phyloP scores from a whole-genome alignment of 1,140 invertebrate species.

The Panagrolaimus sp. region DNA sequence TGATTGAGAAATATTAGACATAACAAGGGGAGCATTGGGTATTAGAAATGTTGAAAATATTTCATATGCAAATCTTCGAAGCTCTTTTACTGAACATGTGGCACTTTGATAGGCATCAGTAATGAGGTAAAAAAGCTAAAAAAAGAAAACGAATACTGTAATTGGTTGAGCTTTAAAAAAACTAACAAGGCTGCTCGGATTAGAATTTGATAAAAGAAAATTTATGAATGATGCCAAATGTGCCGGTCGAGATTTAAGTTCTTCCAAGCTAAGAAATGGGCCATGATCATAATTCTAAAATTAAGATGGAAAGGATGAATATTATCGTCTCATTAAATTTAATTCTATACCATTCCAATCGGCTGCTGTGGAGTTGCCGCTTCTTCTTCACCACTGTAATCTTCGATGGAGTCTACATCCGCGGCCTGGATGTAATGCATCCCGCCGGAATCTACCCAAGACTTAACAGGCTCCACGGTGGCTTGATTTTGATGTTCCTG shows the following conservation, averaged over 20 bases:
- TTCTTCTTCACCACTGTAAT: constrained; percentile 24
- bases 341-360: too few species aligned
- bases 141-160: constrained; percentile 14
- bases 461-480: constrained; percentile 27
- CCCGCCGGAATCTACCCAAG: constrained; percentile 40
- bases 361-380: constrained; percentile 13
- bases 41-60: constrained; percentile 92
- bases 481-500: constrained; percentile 12
- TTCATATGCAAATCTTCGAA: constrained; percentile 94
- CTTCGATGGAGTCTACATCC: constrained; percentile 21
- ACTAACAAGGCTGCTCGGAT: constrained; percentile 33
- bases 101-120: constrained; percentile 73
- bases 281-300: constrained; percentile 8
- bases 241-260: constrained; percentile 27
- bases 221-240: constrained; percentile 32
- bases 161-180: not conserved
- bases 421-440: constrained; percentile 35
- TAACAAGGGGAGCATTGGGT: constrained; percentile 67
- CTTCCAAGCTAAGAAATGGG: constrained; percentile 31
- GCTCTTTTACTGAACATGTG: constrained; percentile 72
- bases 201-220: constrained; percentile 32
- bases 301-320: not conserved
- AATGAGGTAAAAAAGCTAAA: constrained; percentile 76
- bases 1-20: constrained; percentile 34
- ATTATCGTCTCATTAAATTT: too few species aligned